Conservation (phyloP, 2,888 invertebrate species). For the Epistrophe grossulariae region DNA sequence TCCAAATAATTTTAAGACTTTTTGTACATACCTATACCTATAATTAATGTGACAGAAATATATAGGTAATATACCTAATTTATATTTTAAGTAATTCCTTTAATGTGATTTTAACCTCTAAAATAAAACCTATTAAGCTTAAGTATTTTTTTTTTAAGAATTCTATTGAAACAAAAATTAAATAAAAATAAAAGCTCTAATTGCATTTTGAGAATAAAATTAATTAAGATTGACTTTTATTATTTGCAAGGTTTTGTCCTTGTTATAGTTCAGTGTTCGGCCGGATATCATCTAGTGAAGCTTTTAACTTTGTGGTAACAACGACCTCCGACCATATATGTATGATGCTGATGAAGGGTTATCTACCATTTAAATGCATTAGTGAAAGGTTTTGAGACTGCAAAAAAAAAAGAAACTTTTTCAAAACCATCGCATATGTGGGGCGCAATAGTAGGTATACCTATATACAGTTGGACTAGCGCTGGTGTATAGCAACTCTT, state of each 20-base stretch:
- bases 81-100: not conserved
- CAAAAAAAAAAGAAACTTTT: slow-evolving; percentile 7
- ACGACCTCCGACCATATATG: slow-evolving; percentile 3
- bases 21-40: not conserved
- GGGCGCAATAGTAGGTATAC: not conserved
- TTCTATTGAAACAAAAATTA: not conserved
- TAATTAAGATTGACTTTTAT: slow-evolving; percentile 26
- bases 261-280: slow-evolving; percentile 21
- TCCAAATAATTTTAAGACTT: not conserved
- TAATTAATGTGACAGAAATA: not conserved
- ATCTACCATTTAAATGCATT: slow-evolving; percentile 55
- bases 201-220: slow-evolving; percentile 14
- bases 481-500: slow-evolving; percentile 47
- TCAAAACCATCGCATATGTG: slow-evolving; percentile 26
- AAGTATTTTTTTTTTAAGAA: slow-evolving; percentile 22
- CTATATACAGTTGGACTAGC: not conserved
- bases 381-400: slow-evolving; percentile 17
- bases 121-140: slow-evolving; percentile 39
- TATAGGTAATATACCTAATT: not conserved
- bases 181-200: slow-evolving; percentile 8
- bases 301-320: slow-evolving; percentile 66
- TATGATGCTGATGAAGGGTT: not conserved
- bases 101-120: slow-evolving; percentile 26
- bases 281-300: slow-evolving; percentile 29
- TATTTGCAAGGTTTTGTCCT: slow-evolving; percentile 9